A percentile compares a stretch with the other conserved stretches of the same genome.
Evolutionary conservation across 2,888 invertebrate species (phyloP).

Genomic region (Dasysyrphus albostriatus): DNA sequence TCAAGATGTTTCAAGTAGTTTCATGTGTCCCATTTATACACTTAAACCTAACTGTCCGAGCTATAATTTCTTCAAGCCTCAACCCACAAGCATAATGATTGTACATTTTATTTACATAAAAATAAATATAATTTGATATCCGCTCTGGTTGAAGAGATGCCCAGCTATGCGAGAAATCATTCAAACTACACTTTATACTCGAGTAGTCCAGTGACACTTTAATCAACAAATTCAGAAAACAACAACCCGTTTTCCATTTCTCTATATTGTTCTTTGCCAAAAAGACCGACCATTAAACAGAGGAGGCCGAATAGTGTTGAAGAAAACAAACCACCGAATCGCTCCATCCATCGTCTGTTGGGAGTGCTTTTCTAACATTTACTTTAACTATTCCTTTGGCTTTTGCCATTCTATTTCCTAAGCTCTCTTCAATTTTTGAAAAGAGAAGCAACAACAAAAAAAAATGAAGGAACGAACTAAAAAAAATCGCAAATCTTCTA

Average conservation of each 20-base stretch:
- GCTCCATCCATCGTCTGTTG: constrained; percentile 5
- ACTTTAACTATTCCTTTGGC: constrained; percentile 53
- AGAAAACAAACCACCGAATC: constrained; percentile 24
- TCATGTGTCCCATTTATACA: too few species aligned
- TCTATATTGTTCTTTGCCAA: not conserved
- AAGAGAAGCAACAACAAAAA: not conserved
- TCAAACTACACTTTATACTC: constrained; percentile 21
- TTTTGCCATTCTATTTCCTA: constrained; percentile 4
- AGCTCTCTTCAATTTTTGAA: not conserved
- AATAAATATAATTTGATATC: constrained; percentile 11
- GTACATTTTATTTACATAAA: not conserved
- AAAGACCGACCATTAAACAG: not conserved
- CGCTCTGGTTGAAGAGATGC: not conserved
- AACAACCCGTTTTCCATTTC: constrained; percentile 41
- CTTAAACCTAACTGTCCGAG: too few species aligned
- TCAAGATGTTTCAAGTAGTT: too few species aligned
- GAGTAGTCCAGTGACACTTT: constrained; percentile 62
- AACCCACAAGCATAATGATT: not conserved
- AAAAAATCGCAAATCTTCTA: constrained; percentile 43
- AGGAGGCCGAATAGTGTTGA: not conserved
- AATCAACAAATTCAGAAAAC: constrained; percentile 54
- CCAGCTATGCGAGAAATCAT: constrained; percentile 19
- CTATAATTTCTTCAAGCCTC: too few species aligned
- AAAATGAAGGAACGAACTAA: constrained; percentile 21
- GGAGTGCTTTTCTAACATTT: constrained; percentile 41